These are phyloP conservation scores for Bombus confusus DNA, from an alignment of 1,140 invertebrate genomes.

Conservation along the genomic window DNA sequence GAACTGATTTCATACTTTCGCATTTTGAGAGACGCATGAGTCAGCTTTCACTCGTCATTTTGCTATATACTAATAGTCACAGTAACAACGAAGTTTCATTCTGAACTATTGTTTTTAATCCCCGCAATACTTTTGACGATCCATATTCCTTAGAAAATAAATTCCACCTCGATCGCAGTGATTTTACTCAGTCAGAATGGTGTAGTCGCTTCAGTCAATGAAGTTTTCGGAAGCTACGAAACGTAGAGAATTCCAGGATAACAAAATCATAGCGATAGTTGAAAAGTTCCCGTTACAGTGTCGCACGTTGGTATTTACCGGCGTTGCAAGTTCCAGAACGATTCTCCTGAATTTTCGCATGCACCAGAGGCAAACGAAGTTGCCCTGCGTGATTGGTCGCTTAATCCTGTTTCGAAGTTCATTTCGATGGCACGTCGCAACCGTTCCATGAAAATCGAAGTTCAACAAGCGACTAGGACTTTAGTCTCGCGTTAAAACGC, in stretches of 20 bases:
- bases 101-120: no score
- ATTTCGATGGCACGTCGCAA: background rate
- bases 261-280: background rate
- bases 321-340: background rate
- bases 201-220: background rate
- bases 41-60: no score
- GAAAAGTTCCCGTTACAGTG: background rate
- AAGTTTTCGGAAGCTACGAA: background rate
- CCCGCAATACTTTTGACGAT: no score
- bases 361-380: conserved; percentile 1
- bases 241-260: background rate
- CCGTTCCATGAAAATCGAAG: background rate
- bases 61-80: no score
- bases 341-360: background rate
- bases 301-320: background rate
- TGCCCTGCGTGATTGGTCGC: conserved; percentile 8
- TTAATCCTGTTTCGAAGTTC: conserved; percentile 13
- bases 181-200: no score
- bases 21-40: no score
- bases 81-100: no score
- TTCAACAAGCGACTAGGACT: background rate
- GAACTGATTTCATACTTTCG: no score
- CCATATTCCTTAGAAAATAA: no score
- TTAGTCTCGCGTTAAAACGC: conserved; percentile 10
- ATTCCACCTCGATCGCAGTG: no score